Evolutionary conservation across 2,113 vertebrate species (phyloP).

Genomic region (Micronycteris hirsuta): DNA sequence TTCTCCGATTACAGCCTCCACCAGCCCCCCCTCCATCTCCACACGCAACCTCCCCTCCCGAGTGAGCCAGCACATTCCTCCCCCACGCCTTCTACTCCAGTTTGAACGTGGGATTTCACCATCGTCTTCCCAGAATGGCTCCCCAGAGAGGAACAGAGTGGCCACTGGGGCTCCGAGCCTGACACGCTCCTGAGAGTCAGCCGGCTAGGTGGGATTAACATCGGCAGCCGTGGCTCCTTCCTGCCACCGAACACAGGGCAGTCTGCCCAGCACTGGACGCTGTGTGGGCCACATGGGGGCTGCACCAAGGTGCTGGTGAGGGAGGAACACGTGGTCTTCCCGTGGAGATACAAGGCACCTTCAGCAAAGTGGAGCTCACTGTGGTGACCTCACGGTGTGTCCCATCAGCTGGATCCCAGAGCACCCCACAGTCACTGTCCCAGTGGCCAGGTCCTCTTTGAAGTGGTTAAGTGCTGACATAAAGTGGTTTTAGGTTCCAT

Average conservation of each 20-base stretch:
- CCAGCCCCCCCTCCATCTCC: neutral
- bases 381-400: neutral
- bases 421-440: too few species aligned
- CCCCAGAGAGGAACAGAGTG: neutral
- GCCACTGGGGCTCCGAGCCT: neutral
- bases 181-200: neutral
- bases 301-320: neutral
- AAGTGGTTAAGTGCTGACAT: neutral
- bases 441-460: rapidly evolving
- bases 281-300: neutral
- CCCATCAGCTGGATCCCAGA: rapidly evolving
- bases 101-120: neutral
- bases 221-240: neutral
- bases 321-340: neutral
- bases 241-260: neutral
- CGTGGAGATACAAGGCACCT: neutral
- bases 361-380: neutral
- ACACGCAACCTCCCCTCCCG: neutral
- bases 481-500: neutral
- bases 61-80: neutral
- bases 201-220: neutral
- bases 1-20: neutral
- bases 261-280: neutral
- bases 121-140: neutral
- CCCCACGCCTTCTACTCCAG: neutral